These are phyloP conservation scores for Agonopterix arenella DNA, from an alignment of 2,888 invertebrate species.

Conservation along the genomic window DNA sequence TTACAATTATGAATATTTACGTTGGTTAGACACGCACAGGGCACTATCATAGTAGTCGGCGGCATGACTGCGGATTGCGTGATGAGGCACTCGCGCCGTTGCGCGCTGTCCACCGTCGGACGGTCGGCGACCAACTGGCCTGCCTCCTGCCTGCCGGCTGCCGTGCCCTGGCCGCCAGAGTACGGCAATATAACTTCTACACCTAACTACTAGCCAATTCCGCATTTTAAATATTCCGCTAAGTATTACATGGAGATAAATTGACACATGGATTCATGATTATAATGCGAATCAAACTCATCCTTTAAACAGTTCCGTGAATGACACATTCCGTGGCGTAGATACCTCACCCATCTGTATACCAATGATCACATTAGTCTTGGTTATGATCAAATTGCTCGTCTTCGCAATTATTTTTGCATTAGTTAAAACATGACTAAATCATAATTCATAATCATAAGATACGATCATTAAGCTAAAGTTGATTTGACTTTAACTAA, in stretches of 20 bases:
- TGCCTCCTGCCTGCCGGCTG: not conserved
- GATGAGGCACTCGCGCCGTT: slow-evolving; percentile 38
- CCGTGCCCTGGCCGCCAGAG: slow-evolving; percentile 15
- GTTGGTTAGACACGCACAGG: slow-evolving; percentile 56
- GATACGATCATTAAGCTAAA: not conserved
- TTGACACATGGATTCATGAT: not conserved
- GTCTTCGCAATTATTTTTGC: no score
- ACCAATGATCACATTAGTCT: no score
- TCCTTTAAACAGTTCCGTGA: slow-evolving; percentile 13
- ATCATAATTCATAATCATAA: not conserved
- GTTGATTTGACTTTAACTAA: no score
- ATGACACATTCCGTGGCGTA: not conserved
- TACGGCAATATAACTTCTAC: slow-evolving; percentile 39
- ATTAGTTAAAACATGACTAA: no score
- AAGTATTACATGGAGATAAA: no score
- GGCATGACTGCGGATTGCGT: slow-evolving; percentile 56
- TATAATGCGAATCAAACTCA: slow-evolving; percentile 7
- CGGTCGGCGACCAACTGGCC: slow-evolving; percentile 68
- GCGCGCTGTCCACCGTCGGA: slow-evolving; percentile 62
- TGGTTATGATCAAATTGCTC: no score
- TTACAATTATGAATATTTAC: slow-evolving; percentile 19
- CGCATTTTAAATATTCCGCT: slow-evolving; percentile 69
- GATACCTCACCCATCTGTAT: no score
- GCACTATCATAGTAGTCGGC: slow-evolving; percentile 72
- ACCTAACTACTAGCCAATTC: slow-evolving; percentile 57